Percentiles rank a stretch among this genome's conserved stretches.
phyloP scores from a whole-genome alignment of 1,140 invertebrate genomes.

The Hypsibius dujardini region DNA sequence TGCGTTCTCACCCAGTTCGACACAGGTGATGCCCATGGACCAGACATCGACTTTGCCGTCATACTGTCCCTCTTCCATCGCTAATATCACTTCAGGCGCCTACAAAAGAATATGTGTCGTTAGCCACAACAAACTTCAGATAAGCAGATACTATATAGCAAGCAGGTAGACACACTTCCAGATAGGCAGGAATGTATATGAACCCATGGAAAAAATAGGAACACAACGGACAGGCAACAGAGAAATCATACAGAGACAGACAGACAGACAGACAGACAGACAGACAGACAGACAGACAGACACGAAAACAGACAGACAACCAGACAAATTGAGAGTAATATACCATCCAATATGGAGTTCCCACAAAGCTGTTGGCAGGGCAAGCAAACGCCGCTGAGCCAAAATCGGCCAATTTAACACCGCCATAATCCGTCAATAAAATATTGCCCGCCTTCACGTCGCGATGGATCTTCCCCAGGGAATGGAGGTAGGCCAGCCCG shows the following conservation, averaged over 20 bases:
- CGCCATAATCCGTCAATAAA: slow-evolving; percentile 90
- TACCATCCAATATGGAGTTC: slow-evolving; percentile 96
- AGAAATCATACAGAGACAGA: not conserved
- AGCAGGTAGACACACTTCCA: too few species aligned
- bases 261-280: too few species aligned
- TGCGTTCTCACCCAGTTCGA: slow-evolving; percentile 59
- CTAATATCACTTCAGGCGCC: slow-evolving; percentile 89
- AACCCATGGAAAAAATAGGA: not conserved
- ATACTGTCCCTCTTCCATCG: slow-evolving; percentile 99
- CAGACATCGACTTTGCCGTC: slow-evolving; percentile 88
- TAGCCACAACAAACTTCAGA: too few species aligned
- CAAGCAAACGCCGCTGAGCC: slow-evolving; percentile 89
- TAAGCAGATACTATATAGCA: too few species aligned
- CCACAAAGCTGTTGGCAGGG: slow-evolving; percentile 99
- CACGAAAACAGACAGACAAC: too few species aligned
- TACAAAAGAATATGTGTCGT: not conserved
- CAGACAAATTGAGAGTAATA: slow-evolving; percentile 25
- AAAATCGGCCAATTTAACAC: slow-evolving; percentile 94
- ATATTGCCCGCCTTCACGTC: slow-evolving; percentile 98
- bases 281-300: too few species aligned
- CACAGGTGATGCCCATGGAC: slow-evolving; percentile 87
- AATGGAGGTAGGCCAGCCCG: slow-evolving; percentile 83
- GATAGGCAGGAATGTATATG: too few species aligned
- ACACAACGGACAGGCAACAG: not conserved
- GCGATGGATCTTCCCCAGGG: slow-evolving; percentile 75